Percentiles rank a stretch among this genome's conserved stretches.
Conservation (phyloP, 92 coral and sea anemone species). For the Porites cylindrica region DNA sequence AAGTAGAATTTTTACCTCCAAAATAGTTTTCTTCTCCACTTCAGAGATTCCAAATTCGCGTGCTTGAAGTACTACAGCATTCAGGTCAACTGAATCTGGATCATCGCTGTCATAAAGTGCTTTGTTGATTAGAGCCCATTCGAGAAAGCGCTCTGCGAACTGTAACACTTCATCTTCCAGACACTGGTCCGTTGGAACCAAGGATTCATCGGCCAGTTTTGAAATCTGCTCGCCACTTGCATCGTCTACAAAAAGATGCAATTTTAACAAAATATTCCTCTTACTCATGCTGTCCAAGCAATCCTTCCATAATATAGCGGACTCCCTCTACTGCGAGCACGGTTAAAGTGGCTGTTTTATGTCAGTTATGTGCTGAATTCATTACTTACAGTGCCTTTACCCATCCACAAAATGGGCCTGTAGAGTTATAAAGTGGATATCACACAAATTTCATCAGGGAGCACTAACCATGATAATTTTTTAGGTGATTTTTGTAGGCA, state of each 20-base stretch:
- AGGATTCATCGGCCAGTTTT: constrained; percentile 35
- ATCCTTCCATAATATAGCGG: neutral
- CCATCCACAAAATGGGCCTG: no score
- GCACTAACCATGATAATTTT: no score
- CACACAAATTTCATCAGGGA: no score
- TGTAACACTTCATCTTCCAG: constrained; percentile 65
- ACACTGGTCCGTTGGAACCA: constrained; percentile 52
- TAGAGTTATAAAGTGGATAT: no score
- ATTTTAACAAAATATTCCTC: neutral
- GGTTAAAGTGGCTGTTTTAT: neutral
- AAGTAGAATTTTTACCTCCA: constrained; percentile 44
- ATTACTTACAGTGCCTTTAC: no score
- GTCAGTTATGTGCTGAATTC: no score
- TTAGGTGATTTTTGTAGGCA: no score
- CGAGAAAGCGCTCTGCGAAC: constrained; percentile 83
- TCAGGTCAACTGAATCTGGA: constrained; percentile 44
- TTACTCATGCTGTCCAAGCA: neutral
- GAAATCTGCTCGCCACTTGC: constrained; percentile 37
- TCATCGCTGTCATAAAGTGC: constrained; percentile 58
- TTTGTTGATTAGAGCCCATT: constrained; percentile 80
- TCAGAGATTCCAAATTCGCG: constrained; percentile 62
- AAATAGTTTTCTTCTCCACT: constrained; percentile 44
- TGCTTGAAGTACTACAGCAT: constrained; percentile 44
- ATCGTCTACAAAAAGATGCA: neutral
- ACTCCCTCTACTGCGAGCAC: no score